Evolutionary conservation across 1,140 invertebrate genomes (phyloP), one percentile per base, ranked within the genome.

Genomic region (Muscidifurax raptorellus): DNA sequence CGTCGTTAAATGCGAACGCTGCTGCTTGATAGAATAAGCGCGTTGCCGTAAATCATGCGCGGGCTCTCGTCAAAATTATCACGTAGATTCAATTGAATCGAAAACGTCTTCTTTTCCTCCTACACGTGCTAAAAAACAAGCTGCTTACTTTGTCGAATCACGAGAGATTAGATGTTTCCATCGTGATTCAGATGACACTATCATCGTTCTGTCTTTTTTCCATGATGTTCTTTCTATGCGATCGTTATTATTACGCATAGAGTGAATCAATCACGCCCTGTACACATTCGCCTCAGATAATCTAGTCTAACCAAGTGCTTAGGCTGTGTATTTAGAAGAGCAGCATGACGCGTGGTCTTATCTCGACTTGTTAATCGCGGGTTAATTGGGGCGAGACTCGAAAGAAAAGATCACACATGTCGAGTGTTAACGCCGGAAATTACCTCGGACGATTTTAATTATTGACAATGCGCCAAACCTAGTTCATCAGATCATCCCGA

Each of bases 311-410:
- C 15, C 3, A 59, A 59, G 52, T n/a, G 52, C 18, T 59, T 10
- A 40, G 7, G 36, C 36, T 40, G 36, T 40, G 36, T 18, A 1
- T 71, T 36, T 59, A 3, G 25, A 59, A 32, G 66, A 32, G 7
- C 52, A 71, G 15, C 18, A 59, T 52, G 22, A n/a, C 28, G 10
- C 28, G 7, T 13, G 13, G 7, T 15, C 67, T 79, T 74, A 79
- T 79, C 76, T 72, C 28, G 47, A n/a, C 71, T 72, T 40, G 44
- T 74, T 76, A 13, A 84, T 84, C 76, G 7, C 25, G 9, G 2
- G 47, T 0, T 44, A 79, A 79, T 84, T 79, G 15, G 67, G 18
- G 52, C 82, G 76, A 64, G 76, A 69, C 82, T 59, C 44, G 6
- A 40, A 22, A 32, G 30, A 84, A 76, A 83, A 76, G 64, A 30